These are phyloP conservation scores for Siphlonurus alternatus DNA, from an alignment of 2,888 invertebrate genomes.

Conservation along the genomic window DNA sequence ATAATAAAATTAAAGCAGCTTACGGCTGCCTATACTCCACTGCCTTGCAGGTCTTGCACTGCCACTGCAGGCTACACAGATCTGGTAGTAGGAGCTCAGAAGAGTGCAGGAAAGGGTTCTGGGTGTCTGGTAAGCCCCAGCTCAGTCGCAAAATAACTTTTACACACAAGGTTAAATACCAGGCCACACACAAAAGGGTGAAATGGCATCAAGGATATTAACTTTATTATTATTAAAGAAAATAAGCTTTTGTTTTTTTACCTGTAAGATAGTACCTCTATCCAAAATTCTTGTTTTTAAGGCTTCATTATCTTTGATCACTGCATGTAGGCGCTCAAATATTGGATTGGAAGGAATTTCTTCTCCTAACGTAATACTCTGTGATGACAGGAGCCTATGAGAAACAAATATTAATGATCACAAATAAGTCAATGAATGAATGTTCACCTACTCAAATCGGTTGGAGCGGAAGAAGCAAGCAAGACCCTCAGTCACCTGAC, in stretches of 20 bases:
- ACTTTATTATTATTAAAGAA: too few relatives aligned
- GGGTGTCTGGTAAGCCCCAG: too few relatives aligned
- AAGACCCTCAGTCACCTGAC: constrained; percentile 59
- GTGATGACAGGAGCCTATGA: constrained; percentile 33
- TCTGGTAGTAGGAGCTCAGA: too few relatives aligned
- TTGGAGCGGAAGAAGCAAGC: constrained; percentile 54
- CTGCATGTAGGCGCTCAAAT: constrained; percentile 41
- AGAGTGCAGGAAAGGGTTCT: too few relatives aligned
- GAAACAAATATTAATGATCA: constrained; percentile 9
- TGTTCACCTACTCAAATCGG: constrained; percentile 41
- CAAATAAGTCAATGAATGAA: neutral
- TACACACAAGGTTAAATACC: too few relatives aligned
- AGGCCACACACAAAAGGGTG: too few relatives aligned
- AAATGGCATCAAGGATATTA: too few relatives aligned
- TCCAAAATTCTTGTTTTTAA: constrained; percentile 39
- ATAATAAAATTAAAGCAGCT: too few relatives aligned
- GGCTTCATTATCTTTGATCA: constrained; percentile 37
- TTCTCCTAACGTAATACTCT: constrained; percentile 40
- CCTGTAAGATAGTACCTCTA: constrained; percentile 50
- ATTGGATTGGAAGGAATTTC: constrained; percentile 33
- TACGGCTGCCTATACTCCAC: too few relatives aligned
- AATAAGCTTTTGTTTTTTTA: constrained; percentile 16
- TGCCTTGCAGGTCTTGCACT: too few relatives aligned
- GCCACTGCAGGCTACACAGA: too few relatives aligned
- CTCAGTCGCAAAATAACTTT: too few relatives aligned